These are phyloP conservation scores for Poecilia latipinna DNA, from an alignment of 2,113 vertebrate genomes.

Conservation along the genomic window DNA sequence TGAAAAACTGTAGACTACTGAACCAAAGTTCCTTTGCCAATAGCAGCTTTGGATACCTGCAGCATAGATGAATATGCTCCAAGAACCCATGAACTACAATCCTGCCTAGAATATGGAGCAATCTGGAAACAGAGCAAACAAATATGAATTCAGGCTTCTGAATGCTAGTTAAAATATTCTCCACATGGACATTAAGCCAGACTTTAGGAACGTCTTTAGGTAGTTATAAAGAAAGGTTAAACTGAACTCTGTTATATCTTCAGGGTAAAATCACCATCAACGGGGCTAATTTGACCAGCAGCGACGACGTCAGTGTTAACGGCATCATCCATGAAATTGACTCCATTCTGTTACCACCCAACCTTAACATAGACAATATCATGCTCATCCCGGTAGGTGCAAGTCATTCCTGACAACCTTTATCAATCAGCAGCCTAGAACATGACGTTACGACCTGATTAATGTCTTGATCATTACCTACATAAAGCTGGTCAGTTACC, in stretches of 20 bases:
- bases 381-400: conserved; percentile 57
- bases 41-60: neutral
- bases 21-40: neutral
- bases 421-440: too few relatives aligned
- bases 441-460: neutral
- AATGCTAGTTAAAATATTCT: too few relatives aligned
- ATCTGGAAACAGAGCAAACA: too few relatives aligned
- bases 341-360: conserved; percentile 80
- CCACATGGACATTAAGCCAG: too few relatives aligned
- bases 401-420: neutral
- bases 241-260: neutral
- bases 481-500: too few relatives aligned
- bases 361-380: conserved; percentile 47
- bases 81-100: too few relatives aligned
- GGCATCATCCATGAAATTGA: conserved; percentile 90
- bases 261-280: conserved; percentile 84
- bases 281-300: conserved; percentile 79
- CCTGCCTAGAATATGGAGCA: too few relatives aligned
- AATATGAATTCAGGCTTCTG: too few relatives aligned
- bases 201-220: too few relatives aligned
- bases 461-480: neutral
- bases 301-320: conserved; percentile 81
- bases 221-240: neutral
- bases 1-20: neutral
- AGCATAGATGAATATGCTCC: neutral